Base-by-base conservation (phyloP, 1,140 invertebrate genomes). In the Apocrypta bakeri region DNA sequence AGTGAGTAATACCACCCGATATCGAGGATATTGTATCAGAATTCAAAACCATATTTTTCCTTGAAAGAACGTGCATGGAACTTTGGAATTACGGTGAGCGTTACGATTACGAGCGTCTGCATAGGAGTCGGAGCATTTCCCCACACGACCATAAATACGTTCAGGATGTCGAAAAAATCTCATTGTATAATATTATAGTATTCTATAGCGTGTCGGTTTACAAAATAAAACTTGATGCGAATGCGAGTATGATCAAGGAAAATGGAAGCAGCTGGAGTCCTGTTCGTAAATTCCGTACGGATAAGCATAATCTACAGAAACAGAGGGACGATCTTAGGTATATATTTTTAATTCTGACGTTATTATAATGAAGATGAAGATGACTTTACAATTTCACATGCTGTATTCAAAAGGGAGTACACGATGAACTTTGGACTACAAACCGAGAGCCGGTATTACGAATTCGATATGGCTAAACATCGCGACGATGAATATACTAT, bases 231-330 rank as follows among this genome's bases (percentile, higher is more conserved):
- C 80, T 88, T 0, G 85, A 82, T 7, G 88, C 89, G 8, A 92
- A 92, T 69, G 85, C 88, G 0, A 91, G 89, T 72, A 72, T 92
- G 3, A 85, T 91, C 2, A 84, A 87, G 0, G 86, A 90, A 31
- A 86, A 84, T 71, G 84, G 92, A 73, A 90, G 91, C 2, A 87
- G 85, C 3, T 92, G 91, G 92, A 89, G 85, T 74, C 90, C 90
- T 0, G 74, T 71, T 48, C 17, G 56, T 7, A 33, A 11, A 8
- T 79, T 68, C 56, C 29, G 31, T 2, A 66, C 29, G 2, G 61
- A 42, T 12, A 25, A 66, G 6, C 61, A 9, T 11, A 27, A 27
- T 1, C 31, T 33, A 1, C 27, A 40, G 21, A 78, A 72, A 2
- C 24, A 74, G 24, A 79, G 76, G 63, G 69, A 12, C 9, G 40